Evolutionary conservation across 2,797 vertebrate species (phyloP), one percentile per base, ranked within the genome.

Genomic region (Percopsis omiscomaycus): DNA sequence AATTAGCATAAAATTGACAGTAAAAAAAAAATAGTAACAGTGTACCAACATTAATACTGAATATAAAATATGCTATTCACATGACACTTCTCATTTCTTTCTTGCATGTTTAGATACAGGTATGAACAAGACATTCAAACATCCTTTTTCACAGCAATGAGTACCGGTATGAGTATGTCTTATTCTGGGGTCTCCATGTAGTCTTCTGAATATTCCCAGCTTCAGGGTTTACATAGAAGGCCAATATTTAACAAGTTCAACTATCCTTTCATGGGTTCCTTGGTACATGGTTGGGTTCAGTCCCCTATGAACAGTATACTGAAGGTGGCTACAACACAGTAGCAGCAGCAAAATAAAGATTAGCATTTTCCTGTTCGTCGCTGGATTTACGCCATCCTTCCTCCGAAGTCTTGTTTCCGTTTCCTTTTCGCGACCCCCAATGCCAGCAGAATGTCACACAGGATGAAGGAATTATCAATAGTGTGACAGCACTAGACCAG

Each of bases 1-100:
- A 98, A 98, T 99, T 96, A 98, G 95, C 94, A 96, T 96, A 98
- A 97, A 95, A 98, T 95, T 98, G 97, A 98, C 95, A 96, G 94
- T 94, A 94, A 89, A 88, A 89, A 92, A 93, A 93, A 89, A 89
- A 88, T 86, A 92, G 92, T 94, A 98, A 96, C 95, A 98, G 95
- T 97, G 91, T 91, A 92, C 94, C 94, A 96, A 96, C 95, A 98
- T 94, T 96, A 98, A 97, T 98, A 97, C 94, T 93, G 94, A 95
- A 92, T 96, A 97, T 95, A 98, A 97, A 97, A 97, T 95, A 95
- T 93, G 98, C 92, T 94, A 94, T 95, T 95, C 93, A 96, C 93
- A 96, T 94, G 77, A 89, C 78, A 85, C 81, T 84, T 84, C 76
- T 81, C 77, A 78, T 80, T 80, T 85, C 15, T 75, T 78, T 92